These are phyloP conservation scores for Habrosyne pyritoides DNA, from an alignment of 2,888 invertebrate species.

Conservation along the genomic window DNA sequence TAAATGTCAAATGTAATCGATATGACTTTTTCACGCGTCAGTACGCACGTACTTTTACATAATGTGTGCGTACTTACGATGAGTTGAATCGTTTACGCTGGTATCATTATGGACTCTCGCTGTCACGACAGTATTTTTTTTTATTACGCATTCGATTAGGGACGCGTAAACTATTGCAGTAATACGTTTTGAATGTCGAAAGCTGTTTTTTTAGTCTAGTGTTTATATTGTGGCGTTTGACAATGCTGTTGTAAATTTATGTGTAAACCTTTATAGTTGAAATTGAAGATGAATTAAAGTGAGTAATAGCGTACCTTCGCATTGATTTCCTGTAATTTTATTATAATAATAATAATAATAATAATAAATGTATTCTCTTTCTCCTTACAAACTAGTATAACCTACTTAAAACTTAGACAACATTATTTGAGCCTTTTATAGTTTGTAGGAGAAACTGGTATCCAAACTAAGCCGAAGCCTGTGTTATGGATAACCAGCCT, in stretches of 20 bases:
- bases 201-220: neutral
- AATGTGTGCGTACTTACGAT: slow-evolving; percentile 21
- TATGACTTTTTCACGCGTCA: slow-evolving; percentile 16
- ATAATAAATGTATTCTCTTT: too few species aligned
- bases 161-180: slow-evolving; percentile 18
- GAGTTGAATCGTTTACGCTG: neutral
- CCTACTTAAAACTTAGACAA: too few species aligned
- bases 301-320: too few species aligned
- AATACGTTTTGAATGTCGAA: neutral
- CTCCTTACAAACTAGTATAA: too few species aligned
- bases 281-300: neutral
- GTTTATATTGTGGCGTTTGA: neutral
- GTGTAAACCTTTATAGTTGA: neutral
- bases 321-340: neutral
- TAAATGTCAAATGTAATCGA: slow-evolving; percentile 8
- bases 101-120: slow-evolving; percentile 1
- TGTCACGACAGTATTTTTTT: neutral
- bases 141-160: slow-evolving; percentile 30
- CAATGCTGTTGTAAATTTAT: neutral
- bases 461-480: too few species aligned
- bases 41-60: slow-evolving; percentile 23
- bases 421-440: too few species aligned
- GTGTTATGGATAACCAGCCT: too few species aligned
- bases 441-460: too few species aligned
- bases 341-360: too few species aligned